Evolutionary conservation across 2,797 vertebrate species (phyloP).

Genomic region (Cossypha dichroa): DNA sequence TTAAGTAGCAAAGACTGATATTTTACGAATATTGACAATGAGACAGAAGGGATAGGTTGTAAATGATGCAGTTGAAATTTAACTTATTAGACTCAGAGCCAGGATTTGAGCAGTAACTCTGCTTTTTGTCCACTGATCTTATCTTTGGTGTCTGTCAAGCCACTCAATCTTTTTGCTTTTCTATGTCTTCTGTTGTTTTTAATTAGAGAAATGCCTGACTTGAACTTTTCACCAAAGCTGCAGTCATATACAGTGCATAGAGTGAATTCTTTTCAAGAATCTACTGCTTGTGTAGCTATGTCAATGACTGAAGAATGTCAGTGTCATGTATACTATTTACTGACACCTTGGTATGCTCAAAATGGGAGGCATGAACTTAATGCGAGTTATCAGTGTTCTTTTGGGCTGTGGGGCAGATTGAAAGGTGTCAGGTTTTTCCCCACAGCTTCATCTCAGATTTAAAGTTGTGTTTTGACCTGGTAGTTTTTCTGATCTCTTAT

Average conservation of each 20-base stretch:
- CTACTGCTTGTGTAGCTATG: neutral
- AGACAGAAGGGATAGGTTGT: neutral
- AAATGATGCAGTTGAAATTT: neutral
- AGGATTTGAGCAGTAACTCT: conserved; percentile 9
- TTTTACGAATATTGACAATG: neutral
- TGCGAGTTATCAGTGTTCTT: rapidly evolving
- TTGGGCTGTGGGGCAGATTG: neutral
- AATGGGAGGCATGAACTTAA: neutral
- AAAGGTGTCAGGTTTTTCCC: neutral
- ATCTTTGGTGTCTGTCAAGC: conserved; percentile 1
- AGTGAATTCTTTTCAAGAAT: neutral
- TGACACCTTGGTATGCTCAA: neutral
- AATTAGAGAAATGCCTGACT: neutral
- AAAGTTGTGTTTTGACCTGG: neutral
- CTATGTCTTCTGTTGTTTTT: conserved; percentile 12
- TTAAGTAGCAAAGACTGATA: neutral
- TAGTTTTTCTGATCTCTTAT: neutral
- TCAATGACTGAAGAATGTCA: neutral
- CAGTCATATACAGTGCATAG: neutral
- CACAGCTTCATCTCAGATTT: neutral
- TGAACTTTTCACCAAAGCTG: neutral
- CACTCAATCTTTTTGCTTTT: neutral
- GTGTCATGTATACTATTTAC: neutral
- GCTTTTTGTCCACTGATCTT: conserved; percentile 44
- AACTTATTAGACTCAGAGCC: neutral